These are phyloP conservation scores for Tapirus indicus DNA, from an alignment of 2,797 vertebrate species.

Conservation along the genomic window DNA sequence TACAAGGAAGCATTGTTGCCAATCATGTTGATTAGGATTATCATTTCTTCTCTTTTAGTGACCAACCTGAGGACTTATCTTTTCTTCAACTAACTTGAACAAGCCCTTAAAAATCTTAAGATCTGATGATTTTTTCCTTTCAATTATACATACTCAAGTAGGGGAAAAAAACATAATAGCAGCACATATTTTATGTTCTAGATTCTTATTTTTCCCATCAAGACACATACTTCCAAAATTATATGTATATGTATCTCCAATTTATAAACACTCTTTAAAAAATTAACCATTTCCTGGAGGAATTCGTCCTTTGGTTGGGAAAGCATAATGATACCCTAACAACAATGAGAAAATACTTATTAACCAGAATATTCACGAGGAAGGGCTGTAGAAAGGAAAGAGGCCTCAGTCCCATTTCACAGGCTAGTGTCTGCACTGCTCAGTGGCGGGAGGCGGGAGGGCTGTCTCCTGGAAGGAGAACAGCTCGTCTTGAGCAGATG, in stretches of 20 bases:
- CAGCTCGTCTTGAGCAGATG: not conserved
- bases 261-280: conserved; percentile 8
- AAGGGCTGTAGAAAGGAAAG: not conserved
- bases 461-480: not conserved
- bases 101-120: not conserved
- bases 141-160: not conserved
- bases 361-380: not conserved
- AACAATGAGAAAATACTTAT: not conserved
- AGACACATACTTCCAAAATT: not conserved
- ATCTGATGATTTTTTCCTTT: not conserved
- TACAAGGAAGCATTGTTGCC: not conserved
- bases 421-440: not conserved
- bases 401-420: not conserved
- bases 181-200: not conserved
- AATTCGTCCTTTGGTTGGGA: not conserved
- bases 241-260: not conserved
- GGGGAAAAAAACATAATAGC: not conserved
- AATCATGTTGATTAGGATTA: not conserved
- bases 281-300: not conserved
- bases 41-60: not conserved
- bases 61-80: not conserved
- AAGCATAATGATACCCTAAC: not conserved
- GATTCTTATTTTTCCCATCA: not conserved
- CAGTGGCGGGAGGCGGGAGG: not conserved
- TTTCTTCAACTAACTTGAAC: not conserved